A percentile compares a stretch with the other conserved stretches of the same genome.
These are phyloP conservation scores for Tenualosa ilisha DNA, from an alignment of 2,797 vertebrate species.

Conservation along the genomic window DNA sequence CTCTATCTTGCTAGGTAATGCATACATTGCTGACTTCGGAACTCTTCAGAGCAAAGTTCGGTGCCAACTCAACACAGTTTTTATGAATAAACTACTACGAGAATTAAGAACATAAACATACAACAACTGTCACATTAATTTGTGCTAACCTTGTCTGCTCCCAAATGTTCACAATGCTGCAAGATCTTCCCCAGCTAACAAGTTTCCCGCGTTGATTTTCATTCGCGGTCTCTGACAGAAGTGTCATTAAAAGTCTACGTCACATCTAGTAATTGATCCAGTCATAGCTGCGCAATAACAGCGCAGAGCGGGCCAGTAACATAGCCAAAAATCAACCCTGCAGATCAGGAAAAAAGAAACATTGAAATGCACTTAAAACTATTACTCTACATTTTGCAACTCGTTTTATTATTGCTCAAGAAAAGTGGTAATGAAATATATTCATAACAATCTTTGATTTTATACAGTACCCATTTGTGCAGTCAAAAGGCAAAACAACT, in stretches of 20 bases:
- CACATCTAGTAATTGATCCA: not conserved
- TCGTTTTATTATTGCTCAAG: conserved; percentile 5
- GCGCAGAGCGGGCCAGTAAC: not conserved
- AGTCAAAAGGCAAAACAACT: not conserved
- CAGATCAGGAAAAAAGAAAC: not conserved
- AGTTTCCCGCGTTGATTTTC: conserved; percentile 15
- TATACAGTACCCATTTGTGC: not conserved
- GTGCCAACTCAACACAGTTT: not conserved
- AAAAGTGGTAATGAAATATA: conserved; percentile 1
- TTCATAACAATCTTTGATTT: not conserved
- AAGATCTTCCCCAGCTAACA: not conserved
- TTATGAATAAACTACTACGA: not conserved
- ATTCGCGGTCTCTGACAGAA: conserved; percentile 6
- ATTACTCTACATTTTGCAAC: no score
- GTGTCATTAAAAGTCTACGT: conserved; percentile 2
- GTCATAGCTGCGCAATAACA: not conserved
- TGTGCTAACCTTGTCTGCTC: not conserved
- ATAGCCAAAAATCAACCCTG: not conserved
- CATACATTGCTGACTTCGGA: not conserved
- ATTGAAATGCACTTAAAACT: no score
- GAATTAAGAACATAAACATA: not conserved
- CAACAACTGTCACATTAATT: not conserved
- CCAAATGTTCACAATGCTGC: not conserved
- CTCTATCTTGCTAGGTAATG: not conserved
- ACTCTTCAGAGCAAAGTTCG: not conserved